These are phyloP conservation scores for Aplocera efformata DNA, from an alignment of 2,888 invertebrate species.

Conservation along the genomic window DNA sequence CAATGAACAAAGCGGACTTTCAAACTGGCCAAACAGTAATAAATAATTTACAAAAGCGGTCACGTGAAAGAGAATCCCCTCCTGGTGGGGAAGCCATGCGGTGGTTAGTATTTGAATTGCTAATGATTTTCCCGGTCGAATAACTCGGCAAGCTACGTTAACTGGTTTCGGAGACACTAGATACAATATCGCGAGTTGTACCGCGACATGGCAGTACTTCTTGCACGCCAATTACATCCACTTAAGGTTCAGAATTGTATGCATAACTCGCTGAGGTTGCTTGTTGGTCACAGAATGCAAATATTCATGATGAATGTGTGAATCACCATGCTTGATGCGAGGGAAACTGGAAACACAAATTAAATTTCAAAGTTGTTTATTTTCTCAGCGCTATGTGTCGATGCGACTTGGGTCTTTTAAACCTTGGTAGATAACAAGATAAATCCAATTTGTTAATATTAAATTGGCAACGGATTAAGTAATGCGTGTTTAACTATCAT, in stretches of 20 bases:
- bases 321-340: constrained; percentile 2
- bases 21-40: constrained; percentile 68
- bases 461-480: too few relatives aligned
- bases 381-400: too few relatives aligned
- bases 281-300: constrained; percentile 8
- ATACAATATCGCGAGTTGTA: constrained; percentile 44
- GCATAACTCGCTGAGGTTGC: constrained; percentile 19
- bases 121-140: constrained; percentile 66
- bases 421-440: too few relatives aligned
- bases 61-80: constrained; percentile 68
- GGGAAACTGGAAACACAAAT: too few relatives aligned
- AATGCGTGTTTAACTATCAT: too few relatives aligned
- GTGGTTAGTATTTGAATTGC: constrained; percentile 74
- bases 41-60: constrained; percentile 74
- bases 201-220: constrained; percentile 28
- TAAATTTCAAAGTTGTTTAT: too few relatives aligned
- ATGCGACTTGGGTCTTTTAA: neutral
- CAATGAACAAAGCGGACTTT: constrained; percentile 61
- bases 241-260: constrained; percentile 21
- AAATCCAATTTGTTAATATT: too few relatives aligned
- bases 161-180: constrained; percentile 54
- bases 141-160: constrained; percentile 57
- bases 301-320: constrained; percentile 4
- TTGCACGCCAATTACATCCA: constrained; percentile 22
- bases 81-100: constrained; percentile 55